Base-by-base conservation (phyloP, 2,113 vertebrate genomes). In the Embiotoca jacksoni region DNA sequence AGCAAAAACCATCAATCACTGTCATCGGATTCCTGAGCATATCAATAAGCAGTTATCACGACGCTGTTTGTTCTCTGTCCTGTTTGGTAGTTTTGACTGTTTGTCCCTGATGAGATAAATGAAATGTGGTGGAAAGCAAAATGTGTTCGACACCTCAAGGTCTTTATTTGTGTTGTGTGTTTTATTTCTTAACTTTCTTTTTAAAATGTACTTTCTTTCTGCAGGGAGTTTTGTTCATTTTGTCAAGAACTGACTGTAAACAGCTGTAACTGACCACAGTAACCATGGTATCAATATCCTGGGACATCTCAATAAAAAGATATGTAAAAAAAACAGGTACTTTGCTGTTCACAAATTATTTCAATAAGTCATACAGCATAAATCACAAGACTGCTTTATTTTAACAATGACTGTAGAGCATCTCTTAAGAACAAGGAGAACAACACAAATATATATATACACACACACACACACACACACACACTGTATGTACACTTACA, bases 331-430 rank as follows among this genome's bases (percentile, higher is more conserved):
- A 10, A 16, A 47, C 1, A 16, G 7, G 37, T 32, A 52, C 2
- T 53, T 6, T 50, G 5, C 6, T 46, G 6, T 37, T 46, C 4
- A 37, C 8, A 64, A 50, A 79, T 9, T 0, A 0, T 0, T 72
- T 31, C 0, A 56, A n/a, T 30, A 8, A 56, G 13, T 32, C 3
- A 63, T 15, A 33, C 31, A 2, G 9, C 30, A 33, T 11, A 15
- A 1, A 57, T 36, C 49, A 63, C 58, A 81, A 65, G 32, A 58
- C 16, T 47, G 46, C 61, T 82, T 84, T 84, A 82, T 72, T 86
- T 87, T 46, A 67, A 44, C 8, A 3, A 47, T 0, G 0, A 55
- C 44, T 47, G 57, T 37, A n/a, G n/a, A n/a, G n/a, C n/a, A 49
- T 70, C 37, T 41, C 39, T 41, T 41, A 41, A 41, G 7, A 54